Evolutionary conservation across 2,797 vertebrate genomes (phyloP).

Genomic region (Acrossocheilus wenchowensis): DNA sequence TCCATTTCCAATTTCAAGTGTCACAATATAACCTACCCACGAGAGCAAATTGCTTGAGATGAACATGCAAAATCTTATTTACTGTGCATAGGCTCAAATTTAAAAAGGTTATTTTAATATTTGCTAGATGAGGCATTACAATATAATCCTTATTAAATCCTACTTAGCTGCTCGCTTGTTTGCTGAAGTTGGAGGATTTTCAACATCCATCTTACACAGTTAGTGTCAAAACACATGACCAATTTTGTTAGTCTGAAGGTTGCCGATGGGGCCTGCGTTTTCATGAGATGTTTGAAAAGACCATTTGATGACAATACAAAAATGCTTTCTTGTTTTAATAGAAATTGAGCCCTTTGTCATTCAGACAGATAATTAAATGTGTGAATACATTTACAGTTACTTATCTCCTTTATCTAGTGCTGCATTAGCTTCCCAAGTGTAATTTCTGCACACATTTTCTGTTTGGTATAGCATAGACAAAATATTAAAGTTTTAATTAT

Average conservation of each 20-base stretch:
- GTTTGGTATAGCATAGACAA: not conserved
- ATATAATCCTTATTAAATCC: conserved; percentile 43
- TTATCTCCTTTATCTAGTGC: not conserved
- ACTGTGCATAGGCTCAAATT: conserved; percentile 4
- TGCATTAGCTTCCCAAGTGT: not conserved
- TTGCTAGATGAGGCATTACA: conserved; percentile 40
- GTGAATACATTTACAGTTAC: conserved; percentile 1
- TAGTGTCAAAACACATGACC: conserved; percentile 32
- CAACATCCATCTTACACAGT: conserved; percentile 7
- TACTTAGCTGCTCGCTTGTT: conserved; percentile 14
- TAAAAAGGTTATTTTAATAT: conserved; percentile 42
- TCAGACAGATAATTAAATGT: conserved; percentile 1
- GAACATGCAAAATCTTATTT: conserved; percentile 26
- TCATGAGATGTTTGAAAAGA: not conserved
- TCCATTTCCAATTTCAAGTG: conserved; percentile 4
- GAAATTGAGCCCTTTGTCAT: conserved; percentile 4
- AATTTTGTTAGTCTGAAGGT: conserved; percentile 7
- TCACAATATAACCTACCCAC: not conserved
- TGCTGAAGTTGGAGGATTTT: conserved; percentile 27
- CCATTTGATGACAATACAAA: not conserved
- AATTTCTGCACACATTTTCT: not conserved
- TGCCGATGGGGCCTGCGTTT: not conserved
- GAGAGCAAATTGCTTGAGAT: not conserved
- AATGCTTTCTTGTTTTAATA: not conserved
- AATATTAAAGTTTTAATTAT: not conserved